Base-by-base conservation (phyloP, 2,888 invertebrate genomes). In the Pseudococcus viburni region DNA sequence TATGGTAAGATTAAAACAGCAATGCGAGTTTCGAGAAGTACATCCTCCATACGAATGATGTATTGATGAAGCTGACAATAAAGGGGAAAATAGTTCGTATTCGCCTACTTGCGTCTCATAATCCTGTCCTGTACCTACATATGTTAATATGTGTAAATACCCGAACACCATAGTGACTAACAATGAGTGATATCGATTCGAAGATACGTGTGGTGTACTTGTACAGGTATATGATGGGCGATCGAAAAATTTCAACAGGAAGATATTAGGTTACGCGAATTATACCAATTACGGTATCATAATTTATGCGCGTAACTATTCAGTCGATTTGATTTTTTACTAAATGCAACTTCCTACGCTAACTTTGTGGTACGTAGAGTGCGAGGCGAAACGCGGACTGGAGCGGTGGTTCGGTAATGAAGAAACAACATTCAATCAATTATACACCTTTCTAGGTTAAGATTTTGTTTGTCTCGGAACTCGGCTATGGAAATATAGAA, bases 371-470 rank as follows among this genome's bases (percentile, higher is more conserved):
- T 33, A 33, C 26, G 26, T 33, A 33, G 26, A 33, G 26, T 51
- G 15, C 51, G 51, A 51, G 51, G 51, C 12, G 51, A 17, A 51
- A 5, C 15, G 17, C 51, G 17, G 17, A 12, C 17, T 17, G 15
- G 51, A 51, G 51, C 5, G 51, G 51, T 5, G 51, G 77, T 77
- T 77, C 39, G 77, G 26, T 77, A 77, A 77, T 77, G 39, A 77
- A 77, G 77, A 77, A 77, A 77, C 77, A 77, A 77, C 77, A 77
- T 77, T 77, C 77, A 77, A 77, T 39, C 77, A 77, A 77, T 77
- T 39, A 77, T 26, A 77, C 77, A 77, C 77, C 77, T 77, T 77
- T 77, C 77, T 77, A 26, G 77, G 77, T 77, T 26, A 77, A 77
- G 77, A 77, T 77, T 51, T 51, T 51, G 51, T 77, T 77, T 33